A percentile compares a stretch with the other conserved stretches of the same genome.
Conservation (phyloP, 2,797 vertebrate genomes). For the Numenius phaeopus region DNA sequence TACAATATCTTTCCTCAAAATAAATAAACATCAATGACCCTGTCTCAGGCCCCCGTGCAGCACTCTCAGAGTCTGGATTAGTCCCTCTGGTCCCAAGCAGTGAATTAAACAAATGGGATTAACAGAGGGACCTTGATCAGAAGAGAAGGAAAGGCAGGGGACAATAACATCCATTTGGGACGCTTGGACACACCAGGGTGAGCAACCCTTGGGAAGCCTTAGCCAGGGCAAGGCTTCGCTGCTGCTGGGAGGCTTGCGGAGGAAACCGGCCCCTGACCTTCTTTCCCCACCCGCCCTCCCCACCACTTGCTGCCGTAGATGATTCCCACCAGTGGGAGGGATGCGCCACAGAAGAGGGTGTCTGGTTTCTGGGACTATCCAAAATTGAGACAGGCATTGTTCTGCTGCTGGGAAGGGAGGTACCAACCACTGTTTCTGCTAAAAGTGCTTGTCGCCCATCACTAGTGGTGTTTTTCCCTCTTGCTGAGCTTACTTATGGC, state of each 20-base stretch:
- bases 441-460: accelerated
- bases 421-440: background rate
- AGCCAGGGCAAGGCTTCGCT: background rate
- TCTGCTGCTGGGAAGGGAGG: background rate
- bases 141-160: accelerated
- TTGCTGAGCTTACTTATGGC: background rate
- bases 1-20: background rate
- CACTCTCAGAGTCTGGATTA: background rate
- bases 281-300: background rate
- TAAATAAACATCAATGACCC: background rate
- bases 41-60: background rate
- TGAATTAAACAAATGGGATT: background rate
- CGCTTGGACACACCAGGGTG: background rate
- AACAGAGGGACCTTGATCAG: background rate
- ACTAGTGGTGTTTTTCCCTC: background rate
- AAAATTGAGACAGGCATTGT: background rate
- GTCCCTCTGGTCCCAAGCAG: background rate
- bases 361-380: background rate
- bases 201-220: background rate
- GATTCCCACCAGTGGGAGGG: background rate
- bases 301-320: background rate
- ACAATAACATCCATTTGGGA: background rate
- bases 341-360: background rate
- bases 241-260: background rate
- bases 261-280: accelerated